phyloP scores from a whole-genome alignment of 1,140 invertebrate species.

The Drosophila nigromelanica region DNA sequence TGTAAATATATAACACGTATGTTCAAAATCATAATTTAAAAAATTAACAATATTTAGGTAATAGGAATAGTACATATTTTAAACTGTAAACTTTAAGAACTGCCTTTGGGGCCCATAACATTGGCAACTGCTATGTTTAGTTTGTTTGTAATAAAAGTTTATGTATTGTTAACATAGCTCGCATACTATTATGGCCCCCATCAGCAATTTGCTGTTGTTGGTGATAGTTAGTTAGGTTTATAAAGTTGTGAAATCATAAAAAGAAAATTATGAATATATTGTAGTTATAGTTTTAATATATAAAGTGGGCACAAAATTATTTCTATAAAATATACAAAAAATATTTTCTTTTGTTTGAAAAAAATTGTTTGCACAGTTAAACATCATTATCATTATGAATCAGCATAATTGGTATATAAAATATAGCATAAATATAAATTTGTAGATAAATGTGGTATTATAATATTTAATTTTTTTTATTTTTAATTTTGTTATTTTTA shows the following conservation, averaged over 20 bases:
- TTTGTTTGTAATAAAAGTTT: neutral
- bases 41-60: constrained; percentile 71
- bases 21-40: constrained; percentile 72
- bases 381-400: constrained; percentile 47
- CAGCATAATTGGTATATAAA: constrained; percentile 53
- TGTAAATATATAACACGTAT: constrained; percentile 56
- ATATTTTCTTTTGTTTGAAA: constrained; percentile 50
- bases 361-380: constrained; percentile 60
- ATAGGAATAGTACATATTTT: constrained; percentile 34
- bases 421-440: constrained; percentile 67
- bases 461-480: constrained; percentile 54
- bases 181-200: constrained; percentile 23
- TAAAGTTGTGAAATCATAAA: constrained; percentile 65
- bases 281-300: constrained; percentile 67
- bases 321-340: constrained; percentile 70
- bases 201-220: constrained; percentile 17
- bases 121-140: constrained; percentile 11
- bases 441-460: constrained; percentile 52
- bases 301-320: constrained; percentile 72
- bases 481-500: constrained; percentile 39
- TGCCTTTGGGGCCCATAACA: constrained; percentile 24
- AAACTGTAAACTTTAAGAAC: constrained; percentile 26
- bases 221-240: constrained; percentile 54
- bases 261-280: constrained; percentile 68
- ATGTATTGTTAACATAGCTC: constrained; percentile 12